Evolutionary conservation across 2,113 vertebrate species (phyloP).

Genomic region (Todiramphus saurophagus): DNA sequence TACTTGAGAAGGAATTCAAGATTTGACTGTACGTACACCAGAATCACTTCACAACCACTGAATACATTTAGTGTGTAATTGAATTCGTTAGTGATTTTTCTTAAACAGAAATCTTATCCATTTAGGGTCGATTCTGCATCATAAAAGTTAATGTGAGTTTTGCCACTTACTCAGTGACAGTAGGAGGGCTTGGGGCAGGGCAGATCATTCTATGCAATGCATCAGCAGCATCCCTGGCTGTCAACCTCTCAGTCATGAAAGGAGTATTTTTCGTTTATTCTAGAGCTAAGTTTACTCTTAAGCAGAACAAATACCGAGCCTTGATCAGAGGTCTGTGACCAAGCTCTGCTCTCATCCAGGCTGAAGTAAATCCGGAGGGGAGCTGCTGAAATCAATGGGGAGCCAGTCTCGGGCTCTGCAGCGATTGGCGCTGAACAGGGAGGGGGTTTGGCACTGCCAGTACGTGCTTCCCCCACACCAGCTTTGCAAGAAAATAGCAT

Average conservation of each 20-base stretch:
- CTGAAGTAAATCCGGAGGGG: background rate
- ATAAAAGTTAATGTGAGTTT: slow-evolving; percentile 10
- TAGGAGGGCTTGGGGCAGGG: background rate
- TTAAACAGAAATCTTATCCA: slow-evolving; percentile 36
- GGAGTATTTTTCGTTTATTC: background rate
- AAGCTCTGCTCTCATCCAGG: background rate
- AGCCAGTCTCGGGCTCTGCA: background rate
- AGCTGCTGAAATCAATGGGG: background rate
- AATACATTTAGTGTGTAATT: slow-evolving; percentile 34
- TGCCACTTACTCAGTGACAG: background rate
- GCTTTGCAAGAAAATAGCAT: background rate
- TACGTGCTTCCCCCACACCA: background rate
- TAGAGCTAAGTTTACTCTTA: background rate
- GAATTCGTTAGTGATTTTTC: slow-evolving; percentile 33
- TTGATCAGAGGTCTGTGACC: background rate
- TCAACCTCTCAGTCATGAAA: background rate
- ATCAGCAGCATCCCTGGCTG: background rate
- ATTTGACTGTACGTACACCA: slow-evolving; percentile 17
- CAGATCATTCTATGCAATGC: background rate
- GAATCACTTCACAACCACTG: slow-evolving; percentile 50
- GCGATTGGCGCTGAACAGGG: background rate
- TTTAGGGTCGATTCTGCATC: background rate
- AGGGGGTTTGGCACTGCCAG: background rate
- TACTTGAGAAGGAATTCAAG: slow-evolving; percentile 46
- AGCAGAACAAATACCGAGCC: background rate